Conservation (phyloP, 2,113 vertebrate species). For the Rhadina sibilatrix region DNA sequence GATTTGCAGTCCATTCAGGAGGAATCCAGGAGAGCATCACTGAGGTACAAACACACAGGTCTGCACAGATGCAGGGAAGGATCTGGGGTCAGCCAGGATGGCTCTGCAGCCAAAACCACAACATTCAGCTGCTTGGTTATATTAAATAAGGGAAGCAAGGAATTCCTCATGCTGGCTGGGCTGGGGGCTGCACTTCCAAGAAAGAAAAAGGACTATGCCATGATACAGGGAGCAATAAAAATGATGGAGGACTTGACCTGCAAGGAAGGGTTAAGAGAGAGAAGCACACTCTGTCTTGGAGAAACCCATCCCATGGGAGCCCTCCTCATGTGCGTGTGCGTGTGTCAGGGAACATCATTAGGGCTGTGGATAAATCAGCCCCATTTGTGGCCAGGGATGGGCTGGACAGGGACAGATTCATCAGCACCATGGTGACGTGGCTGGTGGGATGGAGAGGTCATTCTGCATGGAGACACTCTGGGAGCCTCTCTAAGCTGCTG, state of each 20-base stretch:
- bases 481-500: slow-evolving; percentile 57
- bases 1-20: background rate
- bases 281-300: background rate
- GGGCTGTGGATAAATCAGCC: background rate
- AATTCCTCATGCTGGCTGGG: background rate
- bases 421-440: fast-evolving
- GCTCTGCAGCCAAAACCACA: slow-evolving; percentile 11
- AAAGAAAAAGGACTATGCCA: background rate
- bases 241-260: background rate
- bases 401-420: background rate
- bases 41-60: fast-evolving
- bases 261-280: background rate
- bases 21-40: slow-evolving; percentile 15
- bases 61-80: background rate
- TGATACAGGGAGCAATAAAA: background rate
- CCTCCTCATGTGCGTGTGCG: fast-evolving
- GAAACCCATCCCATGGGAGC: background rate
- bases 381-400: fast-evolving
- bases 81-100: background rate
- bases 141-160: slow-evolving; percentile 50
- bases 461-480: background rate
- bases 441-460: background rate
- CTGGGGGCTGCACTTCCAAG: background rate
- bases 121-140: slow-evolving; percentile 22
- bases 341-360: background rate